phyloP scores from a whole-genome alignment of 2,888 invertebrate species.

The Romanomermis culicivorax region DNA sequence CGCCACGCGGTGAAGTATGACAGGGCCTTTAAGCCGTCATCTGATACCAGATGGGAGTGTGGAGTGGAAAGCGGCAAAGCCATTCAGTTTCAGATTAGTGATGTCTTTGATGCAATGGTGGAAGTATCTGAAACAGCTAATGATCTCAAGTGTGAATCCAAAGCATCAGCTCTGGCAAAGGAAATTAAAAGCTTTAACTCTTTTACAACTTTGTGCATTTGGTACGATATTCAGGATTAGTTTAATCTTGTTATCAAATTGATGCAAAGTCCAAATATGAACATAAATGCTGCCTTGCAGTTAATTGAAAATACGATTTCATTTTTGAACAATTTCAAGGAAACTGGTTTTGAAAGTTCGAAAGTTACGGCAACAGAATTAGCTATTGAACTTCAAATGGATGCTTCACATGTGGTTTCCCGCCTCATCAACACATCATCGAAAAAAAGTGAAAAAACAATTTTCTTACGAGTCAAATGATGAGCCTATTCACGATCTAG shows the following conservation, averaged over 20 bases:
- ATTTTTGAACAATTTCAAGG: neutral
- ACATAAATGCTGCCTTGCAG: neutral
- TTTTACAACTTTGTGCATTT: neutral
- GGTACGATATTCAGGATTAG: neutral
- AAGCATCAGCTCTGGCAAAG: neutral
- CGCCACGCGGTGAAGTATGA: too few relatives aligned
- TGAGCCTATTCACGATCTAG: neutral
- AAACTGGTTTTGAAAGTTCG: neutral
- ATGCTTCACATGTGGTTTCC: neutral
- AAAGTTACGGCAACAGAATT: neutral
- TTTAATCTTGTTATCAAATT: neutral
- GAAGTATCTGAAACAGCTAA: constrained; percentile 1
- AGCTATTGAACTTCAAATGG: neutral
- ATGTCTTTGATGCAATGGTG: neutral
- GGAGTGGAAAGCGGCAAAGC: neutral
- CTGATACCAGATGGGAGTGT: neutral
- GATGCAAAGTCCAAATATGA: neutral
- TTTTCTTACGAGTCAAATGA: neutral
- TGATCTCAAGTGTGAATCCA: neutral
- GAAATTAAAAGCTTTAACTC: neutral
- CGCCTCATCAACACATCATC: neutral
- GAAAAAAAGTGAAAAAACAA: neutral
- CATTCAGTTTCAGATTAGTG: neutral
- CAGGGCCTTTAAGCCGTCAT: neutral
- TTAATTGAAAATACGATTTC: neutral